Percentiles rank a stretch among this genome's conserved stretches.
These are phyloP conservation scores for Aulostomus chinensis DNA, from an alignment of 2,797 vertebrate species.

Conservation along the genomic window DNA sequence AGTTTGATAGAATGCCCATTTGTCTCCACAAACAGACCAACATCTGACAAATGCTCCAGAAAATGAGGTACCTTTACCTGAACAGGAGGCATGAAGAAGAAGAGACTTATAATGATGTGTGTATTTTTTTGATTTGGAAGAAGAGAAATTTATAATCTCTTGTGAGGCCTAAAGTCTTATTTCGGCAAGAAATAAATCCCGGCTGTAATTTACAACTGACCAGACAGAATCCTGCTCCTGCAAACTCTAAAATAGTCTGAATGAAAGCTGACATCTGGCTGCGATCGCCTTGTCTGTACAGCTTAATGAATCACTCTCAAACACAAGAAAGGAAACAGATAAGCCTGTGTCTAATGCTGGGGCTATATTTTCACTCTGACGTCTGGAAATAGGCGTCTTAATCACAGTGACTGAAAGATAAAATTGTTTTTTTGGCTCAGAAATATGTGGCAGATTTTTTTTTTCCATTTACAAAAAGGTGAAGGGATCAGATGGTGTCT, in stretches of 20 bases:
- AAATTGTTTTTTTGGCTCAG: conserved; percentile 59
- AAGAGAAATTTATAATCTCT: too few relatives aligned
- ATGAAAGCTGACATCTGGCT: conserved; percentile 35
- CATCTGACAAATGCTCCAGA: too few relatives aligned
- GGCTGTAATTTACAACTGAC: conserved; percentile 18
- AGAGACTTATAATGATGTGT: too few relatives aligned
- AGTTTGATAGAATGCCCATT: too few relatives aligned
- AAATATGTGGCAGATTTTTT: conserved; percentile 47
- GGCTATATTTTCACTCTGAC: conserved; percentile 46
- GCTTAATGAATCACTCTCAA: conserved; percentile 47
- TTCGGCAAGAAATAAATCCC: conserved; percentile 21
- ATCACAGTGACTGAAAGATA: conserved; percentile 57
- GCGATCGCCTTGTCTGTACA: conserved; percentile 30
- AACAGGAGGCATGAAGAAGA: too few relatives aligned
- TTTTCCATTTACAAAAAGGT: conserved; percentile 66
- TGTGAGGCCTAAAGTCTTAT: conserved; percentile 6
- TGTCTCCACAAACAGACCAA: too few relatives aligned
- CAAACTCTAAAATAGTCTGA: conserved; percentile 27
- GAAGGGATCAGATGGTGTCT: conserved; percentile 57
- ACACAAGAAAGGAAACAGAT: conserved; percentile 52
- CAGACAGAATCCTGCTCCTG: conserved; percentile 8
- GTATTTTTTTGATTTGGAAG: too few relatives aligned
- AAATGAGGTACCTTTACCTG: too few relatives aligned
- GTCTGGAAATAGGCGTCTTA: conserved; percentile 53
- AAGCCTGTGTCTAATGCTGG: conserved; percentile 40